These are phyloP conservation scores for Smittia aterrima DNA, from an alignment of 2,888 invertebrate genomes.

Conservation along the genomic window DNA sequence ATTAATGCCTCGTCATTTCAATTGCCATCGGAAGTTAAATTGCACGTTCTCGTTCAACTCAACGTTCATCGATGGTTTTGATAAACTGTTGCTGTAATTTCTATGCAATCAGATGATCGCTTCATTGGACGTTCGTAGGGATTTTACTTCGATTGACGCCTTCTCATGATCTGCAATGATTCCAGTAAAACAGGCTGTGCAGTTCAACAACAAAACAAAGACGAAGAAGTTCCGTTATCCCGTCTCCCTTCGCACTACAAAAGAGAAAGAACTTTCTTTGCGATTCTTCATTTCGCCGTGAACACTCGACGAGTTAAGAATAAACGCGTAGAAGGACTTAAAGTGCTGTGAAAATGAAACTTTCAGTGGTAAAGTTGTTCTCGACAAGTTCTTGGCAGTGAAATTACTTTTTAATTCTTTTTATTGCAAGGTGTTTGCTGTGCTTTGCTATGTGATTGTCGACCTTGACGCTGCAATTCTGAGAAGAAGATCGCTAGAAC, in stretches of 20 bases:
- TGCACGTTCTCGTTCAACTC: neutral
- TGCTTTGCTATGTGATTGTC: neutral
- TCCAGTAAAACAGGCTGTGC: neutral
- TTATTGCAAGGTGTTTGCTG: neutral
- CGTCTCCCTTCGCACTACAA: neutral
- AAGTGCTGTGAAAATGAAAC: slow-evolving; percentile 12
- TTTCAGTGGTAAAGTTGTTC: neutral
- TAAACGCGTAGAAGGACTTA: neutral
- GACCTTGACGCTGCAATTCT: neutral
- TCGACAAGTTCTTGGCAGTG: neutral
- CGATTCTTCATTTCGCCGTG: slow-evolving; percentile 16
- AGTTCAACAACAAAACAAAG: neutral
- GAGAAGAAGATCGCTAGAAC: neutral
- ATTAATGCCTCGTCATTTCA: neutral
- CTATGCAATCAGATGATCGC: neutral
- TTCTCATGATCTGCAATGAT: neutral
- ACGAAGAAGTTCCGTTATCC: neutral
- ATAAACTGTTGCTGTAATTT: neutral
- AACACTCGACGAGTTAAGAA: slow-evolving; percentile 15
- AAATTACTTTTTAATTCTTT: neutral
- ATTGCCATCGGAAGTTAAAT: neutral
- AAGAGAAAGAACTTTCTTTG: slow-evolving; percentile 41
- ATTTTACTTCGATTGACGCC: neutral
- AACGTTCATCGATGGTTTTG: too few species aligned
- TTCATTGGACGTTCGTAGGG: neutral